Evolutionary conservation across 2,113 vertebrate genomes (phyloP).

Genomic region (Ibidorhyncha struthersii): DNA sequence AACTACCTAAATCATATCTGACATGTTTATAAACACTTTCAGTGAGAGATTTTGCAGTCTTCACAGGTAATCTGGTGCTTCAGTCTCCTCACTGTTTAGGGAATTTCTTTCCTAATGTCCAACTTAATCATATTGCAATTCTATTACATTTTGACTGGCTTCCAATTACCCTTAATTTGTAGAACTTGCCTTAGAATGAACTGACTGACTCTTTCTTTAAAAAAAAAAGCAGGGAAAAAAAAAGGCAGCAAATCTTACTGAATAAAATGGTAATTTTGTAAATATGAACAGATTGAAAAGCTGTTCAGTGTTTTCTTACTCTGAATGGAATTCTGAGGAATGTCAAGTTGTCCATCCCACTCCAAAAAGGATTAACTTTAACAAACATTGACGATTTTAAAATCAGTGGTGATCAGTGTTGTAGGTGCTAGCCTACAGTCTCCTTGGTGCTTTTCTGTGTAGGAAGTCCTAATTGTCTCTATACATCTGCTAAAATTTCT

Average conservation of each 20-base stretch:
- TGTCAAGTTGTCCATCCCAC: background rate
- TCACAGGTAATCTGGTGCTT: background rate
- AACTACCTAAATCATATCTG: background rate
- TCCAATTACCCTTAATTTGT: background rate
- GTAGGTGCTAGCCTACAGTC: background rate
- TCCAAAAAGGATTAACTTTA: background rate
- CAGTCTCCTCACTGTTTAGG: background rate
- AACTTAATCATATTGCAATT: background rate
- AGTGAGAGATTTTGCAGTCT: background rate
- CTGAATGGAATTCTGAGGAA: background rate
- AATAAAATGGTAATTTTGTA: background rate
- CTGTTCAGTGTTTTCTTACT: background rate
- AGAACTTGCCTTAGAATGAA: background rate
- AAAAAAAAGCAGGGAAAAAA: no score
- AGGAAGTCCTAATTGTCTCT: background rate
- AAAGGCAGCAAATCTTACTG: background rate
- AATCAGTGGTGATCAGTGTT: background rate
- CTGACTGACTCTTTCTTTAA: background rate
- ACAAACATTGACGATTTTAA: background rate
- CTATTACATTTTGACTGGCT: background rate
- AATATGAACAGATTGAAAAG: background rate
- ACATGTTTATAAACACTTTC: background rate
- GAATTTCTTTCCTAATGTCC: background rate
- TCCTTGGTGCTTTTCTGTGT: background rate
- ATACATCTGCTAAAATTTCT: background rate